Evolutionary conservation across 2,113 vertebrate genomes (phyloP).

Genomic region (Casuarius casuarius): DNA sequence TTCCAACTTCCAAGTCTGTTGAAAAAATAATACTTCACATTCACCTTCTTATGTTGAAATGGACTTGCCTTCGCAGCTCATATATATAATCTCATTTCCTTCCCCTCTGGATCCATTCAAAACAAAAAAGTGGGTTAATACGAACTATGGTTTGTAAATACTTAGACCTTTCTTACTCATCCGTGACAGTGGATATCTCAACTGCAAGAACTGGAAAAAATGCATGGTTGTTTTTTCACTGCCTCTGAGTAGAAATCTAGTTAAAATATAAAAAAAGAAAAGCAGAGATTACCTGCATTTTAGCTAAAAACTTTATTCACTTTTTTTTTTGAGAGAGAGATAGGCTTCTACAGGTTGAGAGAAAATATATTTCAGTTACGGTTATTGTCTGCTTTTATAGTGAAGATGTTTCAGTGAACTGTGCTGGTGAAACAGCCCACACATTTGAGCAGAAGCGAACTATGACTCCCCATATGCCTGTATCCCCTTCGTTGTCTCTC

Average conservation of each 20-base stretch:
- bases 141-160: not conserved
- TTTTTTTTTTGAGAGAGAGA: not conserved
- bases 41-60: not conserved
- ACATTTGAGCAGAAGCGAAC: not conserved
- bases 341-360: not conserved
- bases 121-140: not conserved
- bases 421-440: not conserved
- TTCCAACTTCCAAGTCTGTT: not conserved
- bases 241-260: not conserved
- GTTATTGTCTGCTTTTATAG: not conserved
- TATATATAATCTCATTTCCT: not conserved
- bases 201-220: not conserved
- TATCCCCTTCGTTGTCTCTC: not conserved
- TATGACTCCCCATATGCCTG: fast-evolving
- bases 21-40: not conserved
- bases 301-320: not conserved
- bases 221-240: not conserved
- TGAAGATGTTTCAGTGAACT: not conserved
- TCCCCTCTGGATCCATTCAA: not conserved
- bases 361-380: not conserved
- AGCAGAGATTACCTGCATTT: not conserved
- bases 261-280: not conserved
- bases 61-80: not conserved
- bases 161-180: not conserved
- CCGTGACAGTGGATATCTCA: not conserved